Conservation (phyloP, 2,113 vertebrate genomes). For the Columba janthina region DNA sequence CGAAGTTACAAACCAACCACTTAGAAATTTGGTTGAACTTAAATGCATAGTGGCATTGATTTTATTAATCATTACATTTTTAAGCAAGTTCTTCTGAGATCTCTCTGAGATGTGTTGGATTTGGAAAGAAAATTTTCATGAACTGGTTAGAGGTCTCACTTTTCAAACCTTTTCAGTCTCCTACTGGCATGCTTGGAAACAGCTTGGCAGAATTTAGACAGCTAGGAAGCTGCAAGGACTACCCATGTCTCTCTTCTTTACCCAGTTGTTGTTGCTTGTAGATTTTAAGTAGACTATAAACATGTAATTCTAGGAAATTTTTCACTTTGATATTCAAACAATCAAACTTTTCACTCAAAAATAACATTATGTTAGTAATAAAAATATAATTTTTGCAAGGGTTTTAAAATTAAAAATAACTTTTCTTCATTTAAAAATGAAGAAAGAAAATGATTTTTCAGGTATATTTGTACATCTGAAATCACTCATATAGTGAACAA, state of each 20-base stretch:
- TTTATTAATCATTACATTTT: neutral
- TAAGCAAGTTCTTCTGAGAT: neutral
- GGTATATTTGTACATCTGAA: neutral
- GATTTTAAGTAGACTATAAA: neutral
- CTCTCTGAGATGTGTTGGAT: neutral
- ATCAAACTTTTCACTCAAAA: neutral
- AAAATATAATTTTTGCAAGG: rapidly evolving
- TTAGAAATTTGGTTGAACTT: neutral
- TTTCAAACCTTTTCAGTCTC: neutral
- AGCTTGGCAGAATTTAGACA: neutral
- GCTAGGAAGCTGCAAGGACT: neutral
- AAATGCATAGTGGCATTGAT: neutral
- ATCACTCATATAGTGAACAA: neutral
- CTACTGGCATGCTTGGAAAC: neutral
- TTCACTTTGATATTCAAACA: neutral
- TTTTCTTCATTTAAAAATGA: neutral
- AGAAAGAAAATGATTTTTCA: neutral
- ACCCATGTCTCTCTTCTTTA: neutral
- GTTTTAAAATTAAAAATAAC: neutral
- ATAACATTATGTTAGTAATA: neutral
- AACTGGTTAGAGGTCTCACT: neutral
- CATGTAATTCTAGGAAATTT: neutral
- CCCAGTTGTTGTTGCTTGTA: neutral
- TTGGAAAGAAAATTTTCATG: neutral
- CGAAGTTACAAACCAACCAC: neutral